These are phyloP conservation scores for Melanotaenia trifasciata DNA, from an alignment of 2,797 vertebrate genomes.

Conservation along the genomic window DNA sequence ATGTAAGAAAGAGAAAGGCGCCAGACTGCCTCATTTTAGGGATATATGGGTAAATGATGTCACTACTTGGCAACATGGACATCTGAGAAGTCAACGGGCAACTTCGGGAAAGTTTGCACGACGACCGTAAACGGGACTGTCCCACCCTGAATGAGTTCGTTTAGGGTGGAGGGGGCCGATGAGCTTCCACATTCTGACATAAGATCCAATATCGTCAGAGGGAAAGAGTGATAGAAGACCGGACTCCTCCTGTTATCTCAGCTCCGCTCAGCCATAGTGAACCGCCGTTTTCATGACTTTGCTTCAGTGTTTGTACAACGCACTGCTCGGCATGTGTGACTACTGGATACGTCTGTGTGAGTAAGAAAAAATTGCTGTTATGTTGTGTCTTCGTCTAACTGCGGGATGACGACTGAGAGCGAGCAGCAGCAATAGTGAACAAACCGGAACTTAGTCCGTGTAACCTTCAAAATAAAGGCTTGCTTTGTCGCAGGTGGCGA, in stretches of 20 bases:
- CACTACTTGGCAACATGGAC: not conserved
- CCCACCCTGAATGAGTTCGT: constrained; percentile 55
- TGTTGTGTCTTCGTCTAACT: constrained; percentile 32
- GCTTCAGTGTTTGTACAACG: constrained; percentile 58
- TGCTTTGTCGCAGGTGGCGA: accelerated
- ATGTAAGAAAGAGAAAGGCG: not conserved
- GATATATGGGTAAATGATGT: not conserved
- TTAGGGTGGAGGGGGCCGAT: constrained; percentile 34
- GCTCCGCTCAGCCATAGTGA: constrained; percentile 1
- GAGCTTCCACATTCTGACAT: constrained; percentile 74
- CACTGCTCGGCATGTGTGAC: constrained; percentile 69
- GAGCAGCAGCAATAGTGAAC: constrained; percentile 1
- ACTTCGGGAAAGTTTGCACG: constrained; percentile 1
- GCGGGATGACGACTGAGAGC: constrained; percentile 11
- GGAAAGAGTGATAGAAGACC: constrained; percentile 41
- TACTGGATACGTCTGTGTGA: constrained; percentile 74
- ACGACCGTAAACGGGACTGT: constrained; percentile 45
- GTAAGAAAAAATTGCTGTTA: constrained; percentile 57
- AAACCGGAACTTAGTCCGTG: constrained; percentile 5
- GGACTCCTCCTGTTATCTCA: constrained; percentile 1
- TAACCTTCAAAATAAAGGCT: constrained; percentile 58
- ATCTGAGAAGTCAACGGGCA: not conserved
- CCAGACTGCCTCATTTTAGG: not conserved
- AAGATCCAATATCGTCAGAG: constrained; percentile 68
- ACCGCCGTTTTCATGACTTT: constrained; percentile 54